phyloP scores from a whole-genome alignment of 2,888 invertebrate genomes.

The Leucoma salicis region DNA sequence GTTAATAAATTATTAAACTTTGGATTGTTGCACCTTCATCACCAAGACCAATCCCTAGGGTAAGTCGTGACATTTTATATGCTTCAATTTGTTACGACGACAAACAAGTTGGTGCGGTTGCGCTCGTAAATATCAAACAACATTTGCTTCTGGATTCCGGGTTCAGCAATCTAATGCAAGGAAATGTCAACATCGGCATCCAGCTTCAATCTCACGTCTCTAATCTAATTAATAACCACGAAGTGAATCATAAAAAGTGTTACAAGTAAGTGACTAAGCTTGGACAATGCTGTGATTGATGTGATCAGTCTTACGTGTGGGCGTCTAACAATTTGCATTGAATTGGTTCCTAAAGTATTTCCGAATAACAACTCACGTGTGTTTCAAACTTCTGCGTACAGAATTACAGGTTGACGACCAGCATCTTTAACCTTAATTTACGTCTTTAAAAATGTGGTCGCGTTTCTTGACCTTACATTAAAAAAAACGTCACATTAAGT shows the following conservation, averaged over 20 bases:
- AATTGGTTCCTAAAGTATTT: slow-evolving; percentile 65
- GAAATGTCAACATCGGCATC: slow-evolving; percentile 69
- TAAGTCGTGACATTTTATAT: slow-evolving; percentile 14
- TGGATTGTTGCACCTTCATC: not conserved
- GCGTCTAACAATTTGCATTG: slow-evolving; percentile 73
- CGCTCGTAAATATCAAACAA: slow-evolving; percentile 31
- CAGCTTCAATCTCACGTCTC: slow-evolving; percentile 50
- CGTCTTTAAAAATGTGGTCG: slow-evolving; percentile 1
- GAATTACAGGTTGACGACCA: slow-evolving; percentile 53
- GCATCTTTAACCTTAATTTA: slow-evolving; percentile 5
- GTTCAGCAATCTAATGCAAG: slow-evolving; percentile 60
- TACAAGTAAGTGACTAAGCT: slow-evolving; percentile 37
- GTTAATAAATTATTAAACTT: slow-evolving; percentile 3
- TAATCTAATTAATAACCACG: slow-evolving; percentile 69
- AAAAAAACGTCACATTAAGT: slow-evolving; percentile 4
- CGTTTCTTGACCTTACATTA: slow-evolving; percentile 8
- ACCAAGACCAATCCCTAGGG: slow-evolving; percentile 8
- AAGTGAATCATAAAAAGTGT: slow-evolving; percentile 57
- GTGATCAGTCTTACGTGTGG: slow-evolving; percentile 56
- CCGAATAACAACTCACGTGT: slow-evolving; percentile 60
- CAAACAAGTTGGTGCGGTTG: slow-evolving; percentile 38
- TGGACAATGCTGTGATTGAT: slow-evolving; percentile 72
- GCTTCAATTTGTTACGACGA: slow-evolving; percentile 9
- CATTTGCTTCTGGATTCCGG: slow-evolving; percentile 64
- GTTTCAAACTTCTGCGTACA: slow-evolving; percentile 33